A percentile compares a stretch with the other conserved stretches of the same genome.
Conservation (phyloP, 2,797 vertebrate genomes). For the Ctenopoma multispine region DNA sequence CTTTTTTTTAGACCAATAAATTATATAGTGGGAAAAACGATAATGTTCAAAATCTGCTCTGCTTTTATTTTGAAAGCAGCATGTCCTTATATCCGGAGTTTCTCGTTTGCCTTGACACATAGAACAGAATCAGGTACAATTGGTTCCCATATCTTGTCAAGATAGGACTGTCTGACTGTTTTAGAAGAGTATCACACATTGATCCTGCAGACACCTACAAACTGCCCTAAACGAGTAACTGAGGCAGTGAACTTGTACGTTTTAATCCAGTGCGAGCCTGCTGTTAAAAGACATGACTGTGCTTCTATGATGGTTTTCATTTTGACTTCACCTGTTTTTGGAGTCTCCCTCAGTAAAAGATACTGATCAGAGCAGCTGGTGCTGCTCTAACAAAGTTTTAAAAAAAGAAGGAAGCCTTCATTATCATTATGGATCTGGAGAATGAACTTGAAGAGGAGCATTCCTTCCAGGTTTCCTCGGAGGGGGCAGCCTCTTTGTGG, state of each 20-base stretch:
- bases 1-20: not conserved
- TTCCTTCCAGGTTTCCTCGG: constrained; percentile 24
- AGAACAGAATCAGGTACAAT: constrained; percentile 2
- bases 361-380: not conserved
- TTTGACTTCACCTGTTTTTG: not conserved
- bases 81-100: not conserved
- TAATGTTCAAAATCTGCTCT: not conserved
- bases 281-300: not conserved
- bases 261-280: not conserved
- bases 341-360: not conserved
- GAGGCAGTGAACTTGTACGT: not conserved
- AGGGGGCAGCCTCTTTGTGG: not conserved
- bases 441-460: not conserved
- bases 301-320: not conserved
- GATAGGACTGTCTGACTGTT: constrained; percentile 12
- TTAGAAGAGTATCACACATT: not conserved
- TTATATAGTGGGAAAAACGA: no score
- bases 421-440: constrained; percentile 1
- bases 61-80: constrained; percentile 38
- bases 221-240: not conserved
- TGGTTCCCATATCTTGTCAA: constrained; percentile 5
- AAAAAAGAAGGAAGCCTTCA: not conserved
- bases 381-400: not conserved
- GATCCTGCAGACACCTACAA: not conserved
- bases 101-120: constrained; percentile 1